Base-by-base conservation (phyloP, 2,888 invertebrate species). In the Rhyacophila evoluta region DNA sequence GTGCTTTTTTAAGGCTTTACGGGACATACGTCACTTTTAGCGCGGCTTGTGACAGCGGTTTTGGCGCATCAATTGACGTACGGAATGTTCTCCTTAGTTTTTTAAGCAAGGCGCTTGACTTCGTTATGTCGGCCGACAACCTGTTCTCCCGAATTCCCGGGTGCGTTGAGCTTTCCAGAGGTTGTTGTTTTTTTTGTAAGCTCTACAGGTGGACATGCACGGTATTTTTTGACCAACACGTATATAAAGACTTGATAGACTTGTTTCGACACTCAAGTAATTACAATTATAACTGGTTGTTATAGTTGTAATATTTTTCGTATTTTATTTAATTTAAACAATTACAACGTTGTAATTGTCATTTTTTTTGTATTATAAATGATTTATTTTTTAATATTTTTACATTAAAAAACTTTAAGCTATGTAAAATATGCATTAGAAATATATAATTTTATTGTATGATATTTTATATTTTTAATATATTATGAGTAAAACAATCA, bases 131-230 rank as follows among this genome's bases (percentile, higher is more conserved):
- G 74, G 69, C 74, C 80, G 68, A 69, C 81, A 81, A 81, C 81
- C 81, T 81, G 81, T 81, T 79, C 77, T 75, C 72, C 77, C 79
- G 79, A 81, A 81, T 81, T 81, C 81, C 75, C 81, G 36, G 33
- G 70, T 70, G 70, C 71, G 70, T 79, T 77, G 70, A 37, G 70
- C 77, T 75, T 75, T 76, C 74, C 19, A 19, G 19, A 10, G 5
- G 55, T 25, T 39, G 37, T 28, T 1, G 29, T 72, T 73, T 69
- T 77, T 77, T 73, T 77, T 6, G 19, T 27, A 73, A 29, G 71
- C 36, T 71, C 80, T 39, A 77, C 77, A 77, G 75, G 75, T 81
- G 75, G 77, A 76, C 71, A 72, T 36, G 72, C 77, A 55, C 29
- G 73, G 69, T 8, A 36, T 73, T 73, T 29, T 77, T 29, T 55